Percentiles rank a stretch among this genome's conserved stretches.
phyloP scores from a whole-genome alignment of 2,888 invertebrate species.

The Leptinotarsa rubiginosa region DNA sequence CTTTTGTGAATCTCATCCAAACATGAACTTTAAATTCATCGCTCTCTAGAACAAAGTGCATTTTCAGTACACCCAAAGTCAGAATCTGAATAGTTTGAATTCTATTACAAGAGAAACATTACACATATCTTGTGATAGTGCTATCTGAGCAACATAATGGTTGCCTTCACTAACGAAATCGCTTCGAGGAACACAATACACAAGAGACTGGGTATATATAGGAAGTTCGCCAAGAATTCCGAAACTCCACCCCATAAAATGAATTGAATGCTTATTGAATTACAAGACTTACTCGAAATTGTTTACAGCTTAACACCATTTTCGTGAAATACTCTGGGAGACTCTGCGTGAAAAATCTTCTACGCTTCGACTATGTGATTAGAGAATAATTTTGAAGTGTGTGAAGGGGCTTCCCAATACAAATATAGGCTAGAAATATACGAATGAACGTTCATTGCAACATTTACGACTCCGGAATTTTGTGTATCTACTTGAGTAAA shows the following conservation, averaged over 20 bases:
- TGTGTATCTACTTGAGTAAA: no score
- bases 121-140: neutral
- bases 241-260: conserved; percentile 2
- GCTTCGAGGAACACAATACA: neutral
- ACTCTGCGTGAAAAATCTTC: neutral
- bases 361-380: no score
- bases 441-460: no score
- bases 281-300: neutral
- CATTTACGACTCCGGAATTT: no score
- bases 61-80: neutral
- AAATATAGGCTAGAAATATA: no score
- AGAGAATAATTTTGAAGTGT: no score
- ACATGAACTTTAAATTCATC: neutral
- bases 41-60: neutral
- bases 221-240: neutral
- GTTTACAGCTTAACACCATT: conserved; percentile 3
- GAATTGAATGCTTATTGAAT: conserved; percentile 7
- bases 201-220: neutral
- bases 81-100: neutral
- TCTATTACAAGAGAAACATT: neutral
- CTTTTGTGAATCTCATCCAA: neutral
- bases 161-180: neutral
- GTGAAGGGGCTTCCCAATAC: no score
- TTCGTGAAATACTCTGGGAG: neutral
- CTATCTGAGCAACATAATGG: neutral